Percentiles rank a stretch among this genome's conserved stretches.
Evolutionary conservation across 23 tunicate genomes (phyloP).

Genomic region (Corella eumyota): DNA sequence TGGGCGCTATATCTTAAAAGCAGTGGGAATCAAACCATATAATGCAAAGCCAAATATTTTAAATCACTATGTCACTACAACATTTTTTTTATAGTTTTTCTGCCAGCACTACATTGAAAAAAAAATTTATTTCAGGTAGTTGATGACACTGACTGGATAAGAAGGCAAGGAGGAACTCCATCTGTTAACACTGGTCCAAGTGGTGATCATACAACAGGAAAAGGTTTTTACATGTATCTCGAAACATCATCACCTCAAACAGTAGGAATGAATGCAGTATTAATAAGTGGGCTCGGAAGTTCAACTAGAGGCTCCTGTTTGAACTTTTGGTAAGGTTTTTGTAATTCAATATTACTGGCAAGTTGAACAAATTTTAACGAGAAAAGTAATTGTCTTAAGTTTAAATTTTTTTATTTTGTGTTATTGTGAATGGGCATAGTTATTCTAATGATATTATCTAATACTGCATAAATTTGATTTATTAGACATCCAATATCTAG

Average conservation of each 20-base stretch:
- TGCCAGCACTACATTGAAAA: too few relatives aligned
- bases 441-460: too few relatives aligned
- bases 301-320: constrained; percentile 83
- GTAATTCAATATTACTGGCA: neutral
- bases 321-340: constrained; percentile 52
- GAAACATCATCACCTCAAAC: constrained; percentile 39
- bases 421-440: neutral
- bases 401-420: neutral
- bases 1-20: too few relatives aligned
- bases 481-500: too few relatives aligned
- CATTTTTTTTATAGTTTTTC: too few relatives aligned
- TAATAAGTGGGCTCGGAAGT: constrained; percentile 36
- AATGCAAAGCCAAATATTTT: too few relatives aligned
- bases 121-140: too few relatives aligned
- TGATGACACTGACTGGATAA: constrained; percentile 52
- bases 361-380: neutral
- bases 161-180: constrained; percentile 23
- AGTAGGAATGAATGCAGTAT: constrained; percentile 21
- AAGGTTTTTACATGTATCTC: constrained; percentile 56
- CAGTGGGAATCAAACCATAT: too few relatives aligned
- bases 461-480: too few relatives aligned
- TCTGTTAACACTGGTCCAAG: constrained; percentile 53
- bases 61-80: too few relatives aligned
- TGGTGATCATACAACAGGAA: constrained; percentile 51
- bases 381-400: neutral